phyloP scores from a whole-genome alignment of 1,140 invertebrate genomes.

The Ladona fulva region DNA sequence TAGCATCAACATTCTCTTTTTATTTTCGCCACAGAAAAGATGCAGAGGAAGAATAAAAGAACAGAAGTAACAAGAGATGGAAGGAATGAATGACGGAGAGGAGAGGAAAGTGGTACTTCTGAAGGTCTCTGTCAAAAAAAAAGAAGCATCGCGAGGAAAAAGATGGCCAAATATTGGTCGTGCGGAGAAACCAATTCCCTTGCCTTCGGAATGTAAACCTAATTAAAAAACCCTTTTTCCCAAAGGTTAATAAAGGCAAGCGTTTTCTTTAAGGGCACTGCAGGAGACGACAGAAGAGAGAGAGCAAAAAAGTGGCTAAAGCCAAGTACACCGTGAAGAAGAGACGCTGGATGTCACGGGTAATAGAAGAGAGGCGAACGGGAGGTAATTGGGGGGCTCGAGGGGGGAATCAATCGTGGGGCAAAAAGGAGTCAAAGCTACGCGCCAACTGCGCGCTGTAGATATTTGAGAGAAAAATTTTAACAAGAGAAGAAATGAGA shows the following conservation, averaged over 20 bases:
- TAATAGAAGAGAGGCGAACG: background rate
- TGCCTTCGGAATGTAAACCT: background rate
- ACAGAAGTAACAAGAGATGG: background rate
- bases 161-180: background rate
- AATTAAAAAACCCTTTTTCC: slow-evolving; percentile 10
- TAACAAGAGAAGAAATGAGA: no score
- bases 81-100: background rate
- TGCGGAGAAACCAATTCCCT: slow-evolving; percentile 3
- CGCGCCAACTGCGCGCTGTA: no score
- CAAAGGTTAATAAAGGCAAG: slow-evolving; percentile 1
- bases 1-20: no score
- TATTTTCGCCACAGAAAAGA: no score
- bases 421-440: no score
- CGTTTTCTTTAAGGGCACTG: no score
- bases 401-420: no score
- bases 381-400: background rate
- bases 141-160: background rate
- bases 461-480: no score
- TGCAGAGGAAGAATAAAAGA: background rate
- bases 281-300: background rate
- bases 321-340: no score
- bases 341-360: background rate
- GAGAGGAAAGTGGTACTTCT: background rate
- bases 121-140: background rate
- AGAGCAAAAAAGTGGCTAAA: background rate